A percentile compares a stretch with the other conserved stretches of the same genome.
Evolutionary conservation across 2,888 invertebrate genomes (phyloP).

Genomic region (Vannuccia rotundouncinata): DNA sequence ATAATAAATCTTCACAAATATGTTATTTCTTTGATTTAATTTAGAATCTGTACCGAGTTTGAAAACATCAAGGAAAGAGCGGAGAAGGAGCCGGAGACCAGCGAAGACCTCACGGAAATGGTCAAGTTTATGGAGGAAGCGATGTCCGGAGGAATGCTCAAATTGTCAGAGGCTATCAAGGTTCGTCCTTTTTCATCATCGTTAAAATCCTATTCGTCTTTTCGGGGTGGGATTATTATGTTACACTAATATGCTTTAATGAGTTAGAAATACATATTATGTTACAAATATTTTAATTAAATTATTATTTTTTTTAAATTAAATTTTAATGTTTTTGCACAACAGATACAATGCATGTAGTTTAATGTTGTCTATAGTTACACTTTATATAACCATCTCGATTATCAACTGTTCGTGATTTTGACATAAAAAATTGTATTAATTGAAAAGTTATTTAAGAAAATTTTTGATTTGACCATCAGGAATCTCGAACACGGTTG

Average conservation of each 20-base stretch:
- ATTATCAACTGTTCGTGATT: neutral
- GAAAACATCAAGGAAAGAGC: slow-evolving; percentile 67
- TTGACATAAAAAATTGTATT: neutral
- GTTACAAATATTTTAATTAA: neutral
- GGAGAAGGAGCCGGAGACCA: slow-evolving; percentile 68
- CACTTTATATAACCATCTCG: neutral
- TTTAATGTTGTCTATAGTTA: neutral
- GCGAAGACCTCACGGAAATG: slow-evolving; percentile 73
- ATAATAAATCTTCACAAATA: neutral
- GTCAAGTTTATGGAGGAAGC: slow-evolving; percentile 74
- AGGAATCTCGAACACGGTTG: slow-evolving; percentile 51
- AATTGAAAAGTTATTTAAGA: neutral
- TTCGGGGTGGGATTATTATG: slow-evolving; percentile 55
- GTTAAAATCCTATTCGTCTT: neutral
- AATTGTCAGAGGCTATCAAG: slow-evolving; percentile 67
- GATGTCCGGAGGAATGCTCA: slow-evolving; percentile 66
- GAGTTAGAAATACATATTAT: slow-evolving; percentile 57
- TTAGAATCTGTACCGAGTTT: slow-evolving; percentile 63
- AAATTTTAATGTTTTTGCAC: neutral
- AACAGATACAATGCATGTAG: neutral
- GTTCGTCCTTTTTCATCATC: slow-evolving; percentile 44
- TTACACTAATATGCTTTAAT: too few species aligned
- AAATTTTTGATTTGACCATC: slow-evolving; percentile 46
- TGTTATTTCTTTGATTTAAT: slow-evolving; percentile 38
- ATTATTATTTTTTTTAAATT: neutral